Base-by-base conservation (phyloP, 2,113 vertebrate genomes). In the Xerus inauris region DNA sequence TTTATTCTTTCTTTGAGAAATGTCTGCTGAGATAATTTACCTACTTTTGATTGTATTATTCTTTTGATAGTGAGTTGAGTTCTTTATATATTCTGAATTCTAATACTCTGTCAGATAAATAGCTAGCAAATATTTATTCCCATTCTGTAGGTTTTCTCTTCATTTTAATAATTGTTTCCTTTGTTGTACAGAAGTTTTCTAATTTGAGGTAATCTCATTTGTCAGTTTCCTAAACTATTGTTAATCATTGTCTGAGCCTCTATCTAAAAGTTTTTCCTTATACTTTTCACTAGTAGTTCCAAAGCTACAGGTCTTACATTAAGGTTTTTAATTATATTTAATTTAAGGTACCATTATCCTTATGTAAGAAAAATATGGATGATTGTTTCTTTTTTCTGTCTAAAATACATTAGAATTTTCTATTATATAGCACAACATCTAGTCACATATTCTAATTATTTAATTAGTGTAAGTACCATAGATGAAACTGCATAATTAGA, bases 391-490 rank as follows among this genome's bases (percentile, higher is more conserved):
- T 75, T 62, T 14, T 65, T n/a, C 7, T 81, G 1, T 65, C 65
- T 87, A 13, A 62, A 96, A 88, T 96, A 90, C 10, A 6, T 79
- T 13, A 90, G 76, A 0, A 38, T 59, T 0, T n/a, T 96, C 96
- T 96, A 77, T 83, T 6, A 80, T 54, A 65, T 67, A 96, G 12
- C 6, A 89, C 3, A 96, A 96, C 42, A 87, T 97, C 3, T 84
- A 96, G 92, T 83, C 71, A 13, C 0, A 35, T 45, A 8, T 92
- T 77, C 28, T 92, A 96, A 91, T 92, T 91, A 91, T 83, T 84
- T 97, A 92, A 96, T 97, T 96, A 95, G 54, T 92, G 0, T 93
- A 97, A 97, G 40, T 81, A 82, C 28, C 51, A 11, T 89, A 87
- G 20, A 69, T 79, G 24, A 94, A 97, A 95, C 87, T 76, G 62